A percentile compares a stretch with the other conserved stretches of the same genome.
Conservation (phyloP, 2,888 invertebrate species). For the Eucera pruinosa region DNA sequence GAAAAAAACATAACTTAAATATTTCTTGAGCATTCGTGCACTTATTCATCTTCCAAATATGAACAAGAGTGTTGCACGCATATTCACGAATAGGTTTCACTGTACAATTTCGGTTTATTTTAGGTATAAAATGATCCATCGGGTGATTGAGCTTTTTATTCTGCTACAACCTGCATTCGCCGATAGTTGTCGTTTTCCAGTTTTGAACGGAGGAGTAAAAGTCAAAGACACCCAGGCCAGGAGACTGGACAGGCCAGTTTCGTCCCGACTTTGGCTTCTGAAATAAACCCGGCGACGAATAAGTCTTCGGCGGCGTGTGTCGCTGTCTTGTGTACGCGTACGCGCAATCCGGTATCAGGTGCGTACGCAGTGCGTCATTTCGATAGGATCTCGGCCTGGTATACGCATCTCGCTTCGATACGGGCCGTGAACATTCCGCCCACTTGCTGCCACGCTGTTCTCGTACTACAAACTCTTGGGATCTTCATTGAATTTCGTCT, state of each 20-base stretch:
- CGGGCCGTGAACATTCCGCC: constrained; percentile 79
- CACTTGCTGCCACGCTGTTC: constrained; percentile 67
- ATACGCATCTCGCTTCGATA: constrained; percentile 64
- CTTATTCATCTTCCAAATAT: too few species aligned
- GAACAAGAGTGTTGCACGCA: too few species aligned
- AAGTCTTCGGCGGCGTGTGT: constrained; percentile 69
- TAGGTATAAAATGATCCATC: too few species aligned
- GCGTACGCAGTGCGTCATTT: constrained; percentile 83
- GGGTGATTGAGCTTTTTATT: too few species aligned
- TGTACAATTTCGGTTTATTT: too few species aligned
- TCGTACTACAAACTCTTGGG: constrained; percentile 33
- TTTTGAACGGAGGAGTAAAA: too few species aligned
- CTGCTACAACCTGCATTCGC: too few species aligned
- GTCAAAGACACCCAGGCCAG: constrained; percentile 2
- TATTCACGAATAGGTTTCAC: too few species aligned
- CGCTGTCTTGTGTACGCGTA: constrained; percentile 61
- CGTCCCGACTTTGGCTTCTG: constrained; percentile 72
- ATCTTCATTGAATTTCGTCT: constrained; percentile 57
- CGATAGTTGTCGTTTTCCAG: too few species aligned
- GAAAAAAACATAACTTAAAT: too few species aligned
- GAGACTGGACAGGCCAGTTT: constrained; percentile 50
- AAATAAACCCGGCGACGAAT: constrained; percentile 79
- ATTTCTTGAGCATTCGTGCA: too few species aligned
- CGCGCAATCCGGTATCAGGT: constrained; percentile 80
- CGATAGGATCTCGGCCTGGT: constrained; percentile 80